phyloP scores from a whole-genome alignment of 2,797 vertebrate species.

The Malacoctenus gilli region DNA sequence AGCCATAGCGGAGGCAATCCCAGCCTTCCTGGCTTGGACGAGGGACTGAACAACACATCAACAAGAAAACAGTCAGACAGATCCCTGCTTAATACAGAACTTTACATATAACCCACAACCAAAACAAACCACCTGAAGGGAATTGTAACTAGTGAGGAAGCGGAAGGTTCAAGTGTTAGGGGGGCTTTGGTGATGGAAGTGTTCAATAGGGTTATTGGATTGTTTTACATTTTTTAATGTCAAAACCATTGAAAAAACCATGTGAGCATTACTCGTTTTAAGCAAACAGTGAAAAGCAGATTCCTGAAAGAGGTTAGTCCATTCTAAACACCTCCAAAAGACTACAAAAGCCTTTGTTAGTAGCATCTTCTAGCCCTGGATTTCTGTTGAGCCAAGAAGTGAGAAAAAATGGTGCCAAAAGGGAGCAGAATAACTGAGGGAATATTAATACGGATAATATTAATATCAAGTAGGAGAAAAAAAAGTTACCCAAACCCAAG shows the following conservation, averaged over 20 bases:
- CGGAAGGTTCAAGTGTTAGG: conserved; percentile 27
- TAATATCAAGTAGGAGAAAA: conserved; percentile 67
- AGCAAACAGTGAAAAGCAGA: conserved; percentile 3
- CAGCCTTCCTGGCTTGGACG: conserved; percentile 96
- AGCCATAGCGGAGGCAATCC: conserved; percentile 95
- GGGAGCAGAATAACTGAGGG: conserved; percentile 15
- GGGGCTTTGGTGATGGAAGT: conserved; percentile 1
- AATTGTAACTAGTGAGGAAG: conserved; percentile 16
- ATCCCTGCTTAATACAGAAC: conserved; percentile 15
- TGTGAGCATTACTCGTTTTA: conserved; percentile 55
- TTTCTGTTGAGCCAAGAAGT: conserved; percentile 20
- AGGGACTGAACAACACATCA: conserved; percentile 84
- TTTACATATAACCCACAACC: conserved; percentile 43
- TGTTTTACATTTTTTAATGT: conserved; percentile 8
- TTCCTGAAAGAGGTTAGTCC: conserved; percentile 16
- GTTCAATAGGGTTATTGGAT: conserved; percentile 47
- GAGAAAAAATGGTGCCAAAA: conserved; percentile 33
- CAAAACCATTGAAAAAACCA: conserved; percentile 34
- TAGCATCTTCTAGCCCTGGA: conserved; percentile 17
- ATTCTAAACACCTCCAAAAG: conserved; percentile 11
- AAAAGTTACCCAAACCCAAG: conserved; percentile 44
- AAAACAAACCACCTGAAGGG: conserved; percentile 19
- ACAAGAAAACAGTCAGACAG: conserved; percentile 25
- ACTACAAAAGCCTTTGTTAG: conserved; percentile 43
- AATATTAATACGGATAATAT: conserved; percentile 13